Evolutionary conservation across 2,113 vertebrate species (phyloP).

Genomic region (Stercorarius parasiticus): DNA sequence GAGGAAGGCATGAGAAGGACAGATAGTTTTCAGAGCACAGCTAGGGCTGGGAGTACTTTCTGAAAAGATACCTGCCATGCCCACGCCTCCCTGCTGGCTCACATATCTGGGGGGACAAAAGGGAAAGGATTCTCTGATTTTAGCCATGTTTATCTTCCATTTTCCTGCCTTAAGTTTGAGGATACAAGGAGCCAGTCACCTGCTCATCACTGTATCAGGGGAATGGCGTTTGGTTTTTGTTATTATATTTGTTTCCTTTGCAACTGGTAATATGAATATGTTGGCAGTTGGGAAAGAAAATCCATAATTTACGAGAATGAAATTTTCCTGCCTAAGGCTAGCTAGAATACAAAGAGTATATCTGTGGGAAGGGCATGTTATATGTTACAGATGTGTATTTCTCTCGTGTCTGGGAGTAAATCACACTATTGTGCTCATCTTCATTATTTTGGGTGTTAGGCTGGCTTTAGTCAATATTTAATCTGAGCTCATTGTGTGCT

Average conservation of each 20-base stretch:
- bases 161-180: conserved; percentile 27
- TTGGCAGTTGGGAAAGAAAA: conserved; percentile 51
- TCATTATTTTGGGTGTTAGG: conserved; percentile 56
- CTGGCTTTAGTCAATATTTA: conserved; percentile 52
- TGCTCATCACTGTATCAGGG: background rate
- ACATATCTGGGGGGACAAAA: conserved; percentile 33
- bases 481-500: conserved; percentile 52
- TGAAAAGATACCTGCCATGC: background rate
- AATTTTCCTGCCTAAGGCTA: conserved; percentile 55
- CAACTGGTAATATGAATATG: conserved; percentile 32
- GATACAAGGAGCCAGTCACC: background rate
- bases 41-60: conserved; percentile 17
- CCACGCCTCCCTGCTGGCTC: background rate
- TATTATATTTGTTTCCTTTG: conserved; percentile 9
- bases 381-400: conserved; percentile 57
- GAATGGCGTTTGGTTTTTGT: background rate
- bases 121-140: background rate
- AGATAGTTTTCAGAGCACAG: conserved; percentile 4
- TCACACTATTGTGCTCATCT: conserved; percentile 55
- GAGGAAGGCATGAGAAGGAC: conserved; percentile 18
- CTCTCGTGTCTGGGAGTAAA: conserved; percentile 34
- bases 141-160: conserved; percentile 5
- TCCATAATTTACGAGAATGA: conserved; percentile 54
- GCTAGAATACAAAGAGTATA: conserved; percentile 40
- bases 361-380: conserved; percentile 53